Base-by-base conservation (phyloP, 2,888 invertebrate species). In the Heliconius hortense region DNA sequence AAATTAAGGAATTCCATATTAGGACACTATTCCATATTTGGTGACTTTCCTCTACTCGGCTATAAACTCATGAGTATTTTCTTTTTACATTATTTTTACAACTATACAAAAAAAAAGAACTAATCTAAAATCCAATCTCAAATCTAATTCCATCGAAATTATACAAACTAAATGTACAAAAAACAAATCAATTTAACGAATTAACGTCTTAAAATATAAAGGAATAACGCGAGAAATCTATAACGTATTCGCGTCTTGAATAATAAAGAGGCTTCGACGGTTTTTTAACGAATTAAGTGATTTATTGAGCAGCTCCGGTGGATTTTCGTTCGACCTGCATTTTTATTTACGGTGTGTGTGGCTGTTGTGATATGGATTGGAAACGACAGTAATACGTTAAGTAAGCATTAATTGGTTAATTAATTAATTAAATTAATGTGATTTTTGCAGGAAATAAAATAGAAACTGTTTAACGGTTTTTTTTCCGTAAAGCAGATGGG, bases 211-310 rank as follows among this genome's bases (percentile, higher is more conserved):
- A 31, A 28, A 72, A 72, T 48, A 43, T 72, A 31, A 43, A 48
- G 62, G 31, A 72, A 72, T 72, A 74, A 53, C 39, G 63, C 35
- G 39, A 67, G 13, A 53, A 48, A 70, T 74, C 64, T 48, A 71
- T 71, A 74, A 70, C 39, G 64, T 64, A 59, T 64, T 70, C 63
- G 64, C 74, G 70, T 74, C 74, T 74, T 74, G 74, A 74, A 74
- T 74, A 74, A 74, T 74, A 74, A 74, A 70, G 59, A 74, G 74
- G 28, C n/a, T 21, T 18, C 63, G 68, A 10, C 24, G 69, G 70
- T 69, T 78, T 74, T 79, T 76, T 81, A 81, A 81, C 81, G 82
- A 79, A 83, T 83, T 84, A 84, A 84, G 83, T 84, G 84, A 84
- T 84, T 84, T 83, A 84, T 82, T 82, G 80, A 78, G 74, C 78